These are phyloP conservation scores for Drosophila lacicola DNA, from an alignment of 2,888 invertebrate species.

Conservation along the genomic window DNA sequence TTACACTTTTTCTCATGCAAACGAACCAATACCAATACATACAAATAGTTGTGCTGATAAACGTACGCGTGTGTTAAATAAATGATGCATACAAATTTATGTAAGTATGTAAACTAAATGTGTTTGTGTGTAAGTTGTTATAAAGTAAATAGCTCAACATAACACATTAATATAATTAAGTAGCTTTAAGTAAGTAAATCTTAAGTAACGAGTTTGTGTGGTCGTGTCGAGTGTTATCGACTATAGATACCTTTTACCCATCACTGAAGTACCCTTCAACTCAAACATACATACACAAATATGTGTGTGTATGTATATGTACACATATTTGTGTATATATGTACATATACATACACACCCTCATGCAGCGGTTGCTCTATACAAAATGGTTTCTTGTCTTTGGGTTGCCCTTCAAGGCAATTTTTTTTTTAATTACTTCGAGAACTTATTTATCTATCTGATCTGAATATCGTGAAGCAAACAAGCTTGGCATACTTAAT, in stretches of 20 bases:
- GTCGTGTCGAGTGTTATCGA: neutral
- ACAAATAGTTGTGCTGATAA: neutral
- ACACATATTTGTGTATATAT: neutral
- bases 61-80: slow-evolving; percentile 4
- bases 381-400: neutral
- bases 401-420: slow-evolving; percentile 9
- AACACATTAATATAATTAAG: neutral
- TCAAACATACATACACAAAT: neutral
- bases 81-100: slow-evolving; percentile 12
- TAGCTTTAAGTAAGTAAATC: neutral
- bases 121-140: neutral
- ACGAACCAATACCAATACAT: neutral
- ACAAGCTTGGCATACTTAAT: no score
- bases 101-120: slow-evolving; percentile 16
- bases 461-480: no score
- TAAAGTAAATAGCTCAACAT: neutral
- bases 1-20: slow-evolving; percentile 20
- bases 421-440: no score
- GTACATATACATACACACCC: neutral
- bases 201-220: neutral
- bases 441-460: no score
- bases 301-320: neutral
- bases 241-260: neutral
- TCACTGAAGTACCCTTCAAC: neutral
- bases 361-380: no score